Evolutionary conservation across 2,113 vertebrate species (phyloP), one percentile per base, ranked within the genome.

Genomic region (Antidorcas marsupialis): DNA sequence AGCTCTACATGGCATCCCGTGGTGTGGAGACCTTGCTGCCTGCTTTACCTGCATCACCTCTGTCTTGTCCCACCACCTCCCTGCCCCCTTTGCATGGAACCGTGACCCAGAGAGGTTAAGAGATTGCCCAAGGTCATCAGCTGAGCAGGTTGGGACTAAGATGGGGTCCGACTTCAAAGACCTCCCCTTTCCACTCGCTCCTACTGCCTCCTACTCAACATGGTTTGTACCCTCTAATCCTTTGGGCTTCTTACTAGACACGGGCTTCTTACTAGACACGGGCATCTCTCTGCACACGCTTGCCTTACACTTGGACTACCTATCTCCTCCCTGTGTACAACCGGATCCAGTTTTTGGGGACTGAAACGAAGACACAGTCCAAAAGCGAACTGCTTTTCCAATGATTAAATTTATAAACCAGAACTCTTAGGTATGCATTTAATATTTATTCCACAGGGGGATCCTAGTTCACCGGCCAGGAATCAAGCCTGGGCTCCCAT

Each of bases 1-100:
- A 12, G 50, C 45, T 9, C 79, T 7, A 0, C 19, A 6, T 1
- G 36, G n/a, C 12, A 8, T 52, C 36, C 12, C 2, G 1, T n/a
- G 9, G 23, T 9, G 76, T 55, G 11, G 1, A 12, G 53, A 50
- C 30, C 0, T 39, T 45, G 10, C 39, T 21, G 2, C 9, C 30
- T 4, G 16, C 64, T 50, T 60, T 62, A 39, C n/a, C 6, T 30
- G 9, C 39, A 6, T 36, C 89, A 8, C 21, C 23, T 36, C 9
- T 0, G 52, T 12, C 60, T 28, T 9, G 21, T 30, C 33, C 60
- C 39, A 6, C 27, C 28, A 2, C 55, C 39, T 43, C 11, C 39
- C 3, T 53, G 55, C 10, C 16, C 5, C 1, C 14, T 55, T 47
- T 62, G 21, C 16, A 4, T 52, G 16, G 50, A 81, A 81, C 30